Evolutionary conservation across 2,888 invertebrate species (phyloP).

Genomic region (Diarsia mendica): DNA sequence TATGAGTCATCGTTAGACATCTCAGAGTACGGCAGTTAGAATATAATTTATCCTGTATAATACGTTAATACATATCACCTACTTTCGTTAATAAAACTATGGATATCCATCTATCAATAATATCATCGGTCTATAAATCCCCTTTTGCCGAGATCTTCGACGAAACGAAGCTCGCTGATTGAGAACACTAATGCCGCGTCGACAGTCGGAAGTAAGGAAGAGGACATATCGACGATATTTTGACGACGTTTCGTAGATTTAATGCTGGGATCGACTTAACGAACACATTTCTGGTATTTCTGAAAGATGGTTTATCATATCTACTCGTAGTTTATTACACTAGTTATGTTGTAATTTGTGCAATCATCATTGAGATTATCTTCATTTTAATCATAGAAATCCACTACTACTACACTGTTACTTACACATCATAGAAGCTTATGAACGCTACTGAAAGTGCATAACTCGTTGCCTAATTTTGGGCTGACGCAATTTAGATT

Average conservation of each 20-base stretch:
- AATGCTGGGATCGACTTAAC: slow-evolving; percentile 2
- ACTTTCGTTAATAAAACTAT: not conserved
- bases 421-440: too few relatives aligned
- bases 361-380: fast-evolving
- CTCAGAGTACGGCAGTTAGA: too few relatives aligned
- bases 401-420: too few relatives aligned
- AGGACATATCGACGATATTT: slow-evolving; percentile 15
- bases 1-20: too few relatives aligned
- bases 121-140: not conserved
- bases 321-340: not conserved
- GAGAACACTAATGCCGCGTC: slow-evolving; percentile 23
- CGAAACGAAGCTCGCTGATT: slow-evolving; percentile 27
- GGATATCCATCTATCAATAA: not conserved
- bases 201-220: slow-evolving; percentile 12
- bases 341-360: not conserved
- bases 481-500: too few relatives aligned
- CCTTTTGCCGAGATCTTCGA: slow-evolving; percentile 5
- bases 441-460: too few relatives aligned
- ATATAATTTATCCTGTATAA: not conserved
- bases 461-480: too few relatives aligned
- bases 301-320: not conserved
- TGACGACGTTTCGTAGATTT: slow-evolving; percentile 8
- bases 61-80: not conserved
- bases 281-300: not conserved
- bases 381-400: not conserved